Evolutionary conservation across 2,113 vertebrate genomes (phyloP), one percentile per base, ranked within the genome.

Genomic region (Mesocricetus auratus): DNA sequence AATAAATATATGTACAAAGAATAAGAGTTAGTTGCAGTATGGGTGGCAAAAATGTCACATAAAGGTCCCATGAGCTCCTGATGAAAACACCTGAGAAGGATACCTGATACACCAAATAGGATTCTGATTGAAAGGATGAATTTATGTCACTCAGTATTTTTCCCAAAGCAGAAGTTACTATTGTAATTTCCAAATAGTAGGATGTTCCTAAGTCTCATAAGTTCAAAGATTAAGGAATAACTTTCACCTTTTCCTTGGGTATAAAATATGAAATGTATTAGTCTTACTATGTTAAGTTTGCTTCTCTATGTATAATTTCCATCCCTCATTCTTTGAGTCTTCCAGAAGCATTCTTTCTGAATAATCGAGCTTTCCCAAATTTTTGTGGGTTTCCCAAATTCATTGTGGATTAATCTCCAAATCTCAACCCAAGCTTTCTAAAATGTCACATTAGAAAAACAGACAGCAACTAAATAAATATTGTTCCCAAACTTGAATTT

Each of bases 301-400:
- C 89, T 89, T 94, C 77, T 90, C n/a, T 86, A n/a, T 60, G 77
- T 79, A 88, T 78, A 42, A 15, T 39, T 93, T 96, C 88, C 22
- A 19, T 58, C 10, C 42, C 31, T n/a, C 53, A n/a, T 42, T 82
- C 77, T 82, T 89, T 94, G 94, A 95, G n/a, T 36, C 68, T 81
- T 95, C 90, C 39, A 31, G n/a, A 88, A 87, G 31, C 24, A 60
- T n/a, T 60, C 86, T 78, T 74, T 93, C 87, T 68, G 36, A 89
- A 66, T 92, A 42, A 53, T 31, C 50, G n/a, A 62, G 17, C 26
- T 33, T 93, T 89, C 36, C 13, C 64, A 66, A 66, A 66, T 13
- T 12, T 4, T 33, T 66, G 64, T 33, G 26, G 13, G 26, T 47
- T 31, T 77, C 42, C 50, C 47, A 12, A 53, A 56, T n/a, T n/a